Conservation (phyloP, 1,140 invertebrate species). For the Physella acuta region DNA sequence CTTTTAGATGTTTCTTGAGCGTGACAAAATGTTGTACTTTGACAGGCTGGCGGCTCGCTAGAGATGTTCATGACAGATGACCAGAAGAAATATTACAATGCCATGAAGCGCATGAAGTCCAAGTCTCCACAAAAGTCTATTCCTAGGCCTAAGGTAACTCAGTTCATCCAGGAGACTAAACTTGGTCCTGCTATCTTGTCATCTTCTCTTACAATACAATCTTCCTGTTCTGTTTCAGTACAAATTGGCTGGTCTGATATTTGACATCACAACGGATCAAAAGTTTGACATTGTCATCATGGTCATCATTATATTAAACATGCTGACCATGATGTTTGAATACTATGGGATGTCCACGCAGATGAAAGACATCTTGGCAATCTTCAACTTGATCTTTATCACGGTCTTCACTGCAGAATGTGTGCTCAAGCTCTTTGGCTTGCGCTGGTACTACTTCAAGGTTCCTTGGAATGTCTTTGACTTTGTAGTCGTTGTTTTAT, state of each 20-base stretch:
- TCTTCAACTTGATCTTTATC: constrained; percentile 96
- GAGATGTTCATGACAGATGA: constrained; percentile 99
- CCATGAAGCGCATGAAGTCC: constrained; percentile 99
- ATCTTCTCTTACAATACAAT: background rate
- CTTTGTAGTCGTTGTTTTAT: constrained; percentile 97
- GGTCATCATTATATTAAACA: constrained; percentile 97
- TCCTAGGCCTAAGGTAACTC: constrained; percentile 76
- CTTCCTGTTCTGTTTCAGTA: constrained; percentile 71
- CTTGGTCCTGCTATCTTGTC: background rate
- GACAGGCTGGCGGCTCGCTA: constrained; percentile 85
- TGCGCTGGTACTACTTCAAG: constrained; percentile 97
- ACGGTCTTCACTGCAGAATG: constrained; percentile 97
- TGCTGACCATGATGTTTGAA: constrained; percentile 98
- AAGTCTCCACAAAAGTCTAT: constrained; percentile 98
- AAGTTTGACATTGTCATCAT: constrained; percentile 99
- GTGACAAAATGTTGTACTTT: background rate
- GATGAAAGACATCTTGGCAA: constrained; percentile 79
- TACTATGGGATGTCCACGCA: constrained; percentile 85
- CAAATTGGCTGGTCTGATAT: constrained; percentile 91
- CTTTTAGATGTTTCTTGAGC: too few relatives aligned
- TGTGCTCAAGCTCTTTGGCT: constrained; percentile 93
- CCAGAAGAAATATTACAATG: constrained; percentile 99
- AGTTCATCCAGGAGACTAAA: background rate
- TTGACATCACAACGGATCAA: constrained; percentile 95
- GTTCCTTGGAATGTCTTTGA: constrained; percentile 99